Evolutionary conservation across 2,888 invertebrate species (phyloP).

Genomic region (Chironomus tentans): DNA sequence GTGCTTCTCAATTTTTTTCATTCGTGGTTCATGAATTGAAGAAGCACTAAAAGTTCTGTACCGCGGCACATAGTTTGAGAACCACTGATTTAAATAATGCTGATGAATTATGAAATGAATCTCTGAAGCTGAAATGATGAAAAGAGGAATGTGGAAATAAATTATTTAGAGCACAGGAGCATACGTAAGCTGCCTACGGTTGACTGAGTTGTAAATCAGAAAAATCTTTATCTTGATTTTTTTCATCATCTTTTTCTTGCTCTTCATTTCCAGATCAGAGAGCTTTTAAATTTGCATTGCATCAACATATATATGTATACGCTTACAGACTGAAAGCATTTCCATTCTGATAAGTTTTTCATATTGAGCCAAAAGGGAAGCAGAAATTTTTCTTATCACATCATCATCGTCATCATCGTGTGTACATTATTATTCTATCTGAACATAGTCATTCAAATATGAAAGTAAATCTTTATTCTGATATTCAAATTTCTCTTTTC

Average conservation of each 20-base stretch:
- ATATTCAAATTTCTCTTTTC: too few relatives aligned
- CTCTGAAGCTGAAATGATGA: too few relatives aligned
- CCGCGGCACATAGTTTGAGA: too few relatives aligned
- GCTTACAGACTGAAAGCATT: not conserved
- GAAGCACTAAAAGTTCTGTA: too few relatives aligned
- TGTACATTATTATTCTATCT: too few relatives aligned
- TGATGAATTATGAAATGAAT: not conserved
- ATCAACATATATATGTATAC: not conserved
- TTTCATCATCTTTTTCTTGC: not conserved
- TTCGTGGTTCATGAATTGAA: too few relatives aligned
- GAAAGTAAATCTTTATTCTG: too few relatives aligned
- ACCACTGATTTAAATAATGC: too few relatives aligned
- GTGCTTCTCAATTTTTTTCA: too few relatives aligned
- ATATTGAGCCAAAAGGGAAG: too few relatives aligned
- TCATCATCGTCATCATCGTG: not conserved
- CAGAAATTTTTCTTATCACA: not conserved
- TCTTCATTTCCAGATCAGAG: not conserved
- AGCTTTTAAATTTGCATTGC: not conserved
- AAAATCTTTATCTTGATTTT: not conserved
- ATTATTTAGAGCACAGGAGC: not conserved
- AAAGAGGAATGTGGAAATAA: not conserved
- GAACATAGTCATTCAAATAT: too few relatives aligned
- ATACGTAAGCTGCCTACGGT: not conserved
- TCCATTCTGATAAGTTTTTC: constrained; percentile 18
- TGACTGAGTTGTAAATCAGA: not conserved